Evolutionary conservation across 1,140 invertebrate genomes (phyloP).

Genomic region (Panulirus ornatus): DNA sequence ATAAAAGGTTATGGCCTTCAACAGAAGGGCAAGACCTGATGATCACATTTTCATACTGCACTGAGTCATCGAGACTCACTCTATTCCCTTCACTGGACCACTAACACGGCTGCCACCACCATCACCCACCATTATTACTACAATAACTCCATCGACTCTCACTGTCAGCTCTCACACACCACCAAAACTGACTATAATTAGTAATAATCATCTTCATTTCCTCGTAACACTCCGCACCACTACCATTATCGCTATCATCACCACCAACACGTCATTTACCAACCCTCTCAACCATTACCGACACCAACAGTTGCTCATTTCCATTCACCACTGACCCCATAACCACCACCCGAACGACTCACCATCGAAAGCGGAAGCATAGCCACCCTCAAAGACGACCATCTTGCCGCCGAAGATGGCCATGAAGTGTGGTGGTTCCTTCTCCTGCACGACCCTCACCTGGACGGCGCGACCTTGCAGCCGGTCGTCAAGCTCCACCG

Average conservation of each 20-base stretch:
- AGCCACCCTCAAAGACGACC: slow-evolving; percentile 83
- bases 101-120: background rate
- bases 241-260: too few relatives aligned
- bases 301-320: background rate
- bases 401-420: slow-evolving; percentile 93
- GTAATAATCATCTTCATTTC: too few relatives aligned
- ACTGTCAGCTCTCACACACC: background rate
- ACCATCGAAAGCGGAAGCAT: slow-evolving; percentile 77
- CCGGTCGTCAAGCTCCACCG: slow-evolving; percentile 84
- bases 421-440: slow-evolving; percentile 93
- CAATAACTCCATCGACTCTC: too few relatives aligned
- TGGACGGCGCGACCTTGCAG: slow-evolving; percentile 82
- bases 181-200: too few relatives aligned
- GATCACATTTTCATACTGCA: too few relatives aligned
- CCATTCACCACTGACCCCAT: background rate
- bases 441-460: slow-evolving; percentile 90
- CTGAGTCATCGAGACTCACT: too few relatives aligned
- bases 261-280: too few relatives aligned
- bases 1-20: too few relatives aligned
- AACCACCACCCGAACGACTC: slow-evolving; percentile 2
- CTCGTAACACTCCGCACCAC: too few relatives aligned
- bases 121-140: background rate
- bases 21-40: too few relatives aligned
- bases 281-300: too few relatives aligned
- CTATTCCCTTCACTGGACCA: too few relatives aligned